Percentiles rank a stretch among this genome's conserved stretches.
Conservation (phyloP, 1,140 invertebrate species). For the Cherax destructor region DNA sequence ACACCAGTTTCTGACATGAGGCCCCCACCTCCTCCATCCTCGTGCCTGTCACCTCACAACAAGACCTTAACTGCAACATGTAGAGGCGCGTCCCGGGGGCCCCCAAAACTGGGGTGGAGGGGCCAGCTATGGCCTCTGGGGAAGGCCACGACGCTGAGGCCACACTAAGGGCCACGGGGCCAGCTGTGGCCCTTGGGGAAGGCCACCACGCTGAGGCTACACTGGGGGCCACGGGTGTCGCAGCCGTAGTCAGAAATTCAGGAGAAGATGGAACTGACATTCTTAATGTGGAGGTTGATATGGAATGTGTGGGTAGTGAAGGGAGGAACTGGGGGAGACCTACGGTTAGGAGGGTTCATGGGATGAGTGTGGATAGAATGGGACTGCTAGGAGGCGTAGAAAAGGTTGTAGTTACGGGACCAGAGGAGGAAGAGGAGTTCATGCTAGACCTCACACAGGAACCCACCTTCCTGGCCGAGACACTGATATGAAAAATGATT, state of each 20-base stretch:
- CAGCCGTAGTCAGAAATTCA: not conserved
- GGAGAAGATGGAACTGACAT: not conserved
- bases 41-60: conserved; percentile 25
- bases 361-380: not conserved
- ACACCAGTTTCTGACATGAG: conserved; percentile 66
- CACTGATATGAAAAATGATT: not conserved
- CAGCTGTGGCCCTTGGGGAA: not conserved
- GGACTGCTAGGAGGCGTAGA: not conserved
- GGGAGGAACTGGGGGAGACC: not conserved
- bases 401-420: not conserved
- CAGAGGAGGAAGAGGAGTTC: conserved; percentile 1
- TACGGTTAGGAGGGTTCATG: not conserved
- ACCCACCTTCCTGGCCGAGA: conserved; percentile 12
- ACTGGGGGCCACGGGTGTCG: not conserved
- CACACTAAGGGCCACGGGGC: not conserved
- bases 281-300: not conserved
- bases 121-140: not conserved
- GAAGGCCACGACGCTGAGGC: conserved; percentile 1
- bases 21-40: conserved; percentile 45
- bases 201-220: not conserved
- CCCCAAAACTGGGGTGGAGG: not conserved
- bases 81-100: conserved; percentile 57
- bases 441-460: not conserved
- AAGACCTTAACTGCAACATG: conserved; percentile 64
- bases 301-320: not conserved